Percentiles rank a stretch among this genome's conserved stretches.
These are phyloP conservation scores for Tachina fera DNA, from an alignment of 2,888 invertebrate genomes.

Conservation along the genomic window DNA sequence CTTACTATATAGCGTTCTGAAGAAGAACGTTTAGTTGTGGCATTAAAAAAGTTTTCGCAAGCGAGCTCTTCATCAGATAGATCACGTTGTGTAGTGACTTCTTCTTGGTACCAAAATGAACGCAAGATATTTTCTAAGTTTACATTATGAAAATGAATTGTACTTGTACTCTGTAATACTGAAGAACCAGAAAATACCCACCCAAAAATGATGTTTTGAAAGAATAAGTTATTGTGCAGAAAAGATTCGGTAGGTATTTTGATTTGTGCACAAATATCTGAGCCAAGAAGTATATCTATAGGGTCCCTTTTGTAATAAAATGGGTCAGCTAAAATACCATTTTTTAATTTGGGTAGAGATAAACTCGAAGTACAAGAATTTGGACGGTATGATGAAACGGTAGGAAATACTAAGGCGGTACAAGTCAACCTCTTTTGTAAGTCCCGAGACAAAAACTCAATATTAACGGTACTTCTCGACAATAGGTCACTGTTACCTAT, in stretches of 20 bases:
- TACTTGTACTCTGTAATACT: not conserved
- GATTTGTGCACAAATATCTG: slow-evolving; percentile 25
- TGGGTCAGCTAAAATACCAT: slow-evolving; percentile 9
- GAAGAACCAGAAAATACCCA: slow-evolving; percentile 33
- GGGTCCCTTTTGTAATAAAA: slow-evolving; percentile 8
- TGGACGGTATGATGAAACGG: not conserved
- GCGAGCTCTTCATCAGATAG: slow-evolving; percentile 6
- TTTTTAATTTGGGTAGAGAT: not conserved
- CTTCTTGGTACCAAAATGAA: slow-evolving; percentile 50
- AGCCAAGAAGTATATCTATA: slow-evolving; percentile 45
- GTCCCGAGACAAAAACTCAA: too few species aligned
- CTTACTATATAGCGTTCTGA: too few species aligned
- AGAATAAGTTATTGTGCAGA: slow-evolving; percentile 16
- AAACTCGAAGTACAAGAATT: not conserved
- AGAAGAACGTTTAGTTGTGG: slow-evolving; percentile 4
- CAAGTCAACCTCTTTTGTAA: not conserved
- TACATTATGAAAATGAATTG: slow-evolving; percentile 11
- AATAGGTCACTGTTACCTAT: too few species aligned
- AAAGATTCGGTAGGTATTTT: slow-evolving; percentile 35
- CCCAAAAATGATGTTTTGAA: slow-evolving; percentile 21
- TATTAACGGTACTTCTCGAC: too few species aligned
- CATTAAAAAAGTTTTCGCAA: slow-evolving; percentile 27
- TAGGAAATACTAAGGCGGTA: not conserved
- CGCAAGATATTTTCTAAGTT: not conserved
- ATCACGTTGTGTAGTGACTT: not conserved